Base-by-base conservation (phyloP, 2,888 invertebrate species). In the Drosophila prostipennis region DNA sequence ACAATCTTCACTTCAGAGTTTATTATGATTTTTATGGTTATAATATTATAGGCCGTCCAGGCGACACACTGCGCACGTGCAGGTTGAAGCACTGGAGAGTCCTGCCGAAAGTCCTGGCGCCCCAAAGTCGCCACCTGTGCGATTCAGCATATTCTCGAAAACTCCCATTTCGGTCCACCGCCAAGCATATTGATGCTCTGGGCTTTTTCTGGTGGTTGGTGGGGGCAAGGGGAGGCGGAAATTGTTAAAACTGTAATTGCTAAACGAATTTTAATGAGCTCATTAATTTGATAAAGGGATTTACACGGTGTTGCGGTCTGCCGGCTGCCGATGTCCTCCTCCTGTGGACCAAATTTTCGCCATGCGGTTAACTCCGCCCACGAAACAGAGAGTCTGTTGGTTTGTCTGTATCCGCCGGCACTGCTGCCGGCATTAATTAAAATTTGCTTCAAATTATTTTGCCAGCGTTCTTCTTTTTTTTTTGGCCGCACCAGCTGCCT, bases 191-290 rank as follows among this genome's bases (percentile, higher is more conserved):
- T 60, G 74, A 73, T 23, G 73, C 16, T 29, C n/a, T 7, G 26
- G 39, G 32, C 10, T 19, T 57, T 60, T 42, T 57, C 55, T 51
- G 5, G 5, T 19, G 19, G 19, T 2, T 19, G 19, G 19, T 2
- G 26, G 26, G 26, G 26, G 19, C n/a, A 19, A 3, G 45, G 29
- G 42, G 57, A 10, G 73, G 68, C 83, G 88, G 78, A 87, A 86
- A 89, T 81, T 88, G 82, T 89, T 88, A 84, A 87, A 89, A 89
- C 89, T 87, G 79, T 89, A 89, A 89, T 89, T 89, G 88, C 89
- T 89, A 88, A 89, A 88, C 90, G 89, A 87, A 89, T 88, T 89
- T 89, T 89, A 89, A 89, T 88, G 90, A 89, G 89, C 89, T 89
- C 90, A 89, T 89, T 89, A 89, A 89, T 89, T 89, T 89, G 85